These are phyloP conservation scores for Tapera naevia DNA, from an alignment of 2,797 vertebrate species.

Conservation along the genomic window DNA sequence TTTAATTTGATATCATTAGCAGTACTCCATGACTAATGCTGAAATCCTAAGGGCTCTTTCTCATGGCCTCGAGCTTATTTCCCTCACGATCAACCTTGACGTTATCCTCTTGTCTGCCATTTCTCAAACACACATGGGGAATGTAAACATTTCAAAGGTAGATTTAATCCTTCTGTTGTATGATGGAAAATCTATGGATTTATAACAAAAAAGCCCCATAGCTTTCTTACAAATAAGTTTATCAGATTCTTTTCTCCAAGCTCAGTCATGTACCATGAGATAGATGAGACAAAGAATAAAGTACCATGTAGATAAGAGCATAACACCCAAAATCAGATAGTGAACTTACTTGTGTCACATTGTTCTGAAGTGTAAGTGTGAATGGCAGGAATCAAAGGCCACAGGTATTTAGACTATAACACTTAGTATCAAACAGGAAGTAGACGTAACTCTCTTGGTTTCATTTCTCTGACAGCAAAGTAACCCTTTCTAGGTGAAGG, in stretches of 20 bases:
- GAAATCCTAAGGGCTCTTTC: slow-evolving; percentile 22
- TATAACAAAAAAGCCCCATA: neutral
- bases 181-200: neutral
- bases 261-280: neutral
- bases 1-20: slow-evolving; percentile 13
- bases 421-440: neutral
- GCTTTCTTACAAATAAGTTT: neutral
- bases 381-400: neutral
- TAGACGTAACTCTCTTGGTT: neutral
- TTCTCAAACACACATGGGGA: neutral
- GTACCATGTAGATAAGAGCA: neutral
- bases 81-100: neutral
- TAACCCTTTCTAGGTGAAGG: neutral
- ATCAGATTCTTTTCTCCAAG: neutral
- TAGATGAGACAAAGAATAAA: neutral
- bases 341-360: neutral
- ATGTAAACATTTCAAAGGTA: neutral
- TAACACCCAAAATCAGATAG: neutral
- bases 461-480: neutral
- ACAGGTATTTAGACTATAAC: neutral
- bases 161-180: neutral
- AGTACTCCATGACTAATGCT: slow-evolving; percentile 6
- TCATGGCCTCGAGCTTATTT: neutral
- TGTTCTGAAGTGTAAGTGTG: neutral
- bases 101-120: neutral